These are phyloP conservation scores for Leptobrachium leishanense DNA, from an alignment of 2,113 vertebrate species.

Conservation along the genomic window DNA sequence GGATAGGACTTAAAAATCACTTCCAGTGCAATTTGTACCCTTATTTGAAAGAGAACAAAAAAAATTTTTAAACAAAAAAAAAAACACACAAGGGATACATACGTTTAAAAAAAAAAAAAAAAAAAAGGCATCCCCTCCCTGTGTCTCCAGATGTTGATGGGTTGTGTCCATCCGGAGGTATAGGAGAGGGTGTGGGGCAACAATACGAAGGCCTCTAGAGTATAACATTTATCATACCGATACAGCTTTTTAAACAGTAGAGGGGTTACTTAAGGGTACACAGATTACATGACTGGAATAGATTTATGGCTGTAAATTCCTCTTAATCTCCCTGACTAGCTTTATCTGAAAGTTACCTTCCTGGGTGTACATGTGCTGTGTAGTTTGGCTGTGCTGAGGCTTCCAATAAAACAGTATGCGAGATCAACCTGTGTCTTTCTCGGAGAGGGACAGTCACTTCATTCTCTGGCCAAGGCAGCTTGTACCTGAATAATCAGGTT, in stretches of 20 bases:
- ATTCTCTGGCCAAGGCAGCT: neutral
- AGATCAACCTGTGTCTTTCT: neutral
- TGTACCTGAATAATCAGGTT: constrained; percentile 43
- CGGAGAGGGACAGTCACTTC: neutral
- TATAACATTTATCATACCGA: neutral
- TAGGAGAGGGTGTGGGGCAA: too few species aligned
- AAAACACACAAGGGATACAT: too few species aligned
- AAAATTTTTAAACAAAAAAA: too few species aligned
- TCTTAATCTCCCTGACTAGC: constrained; percentile 9
- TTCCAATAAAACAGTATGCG: constrained; percentile 11
- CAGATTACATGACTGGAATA: neutral
- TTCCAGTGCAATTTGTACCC: too few species aligned
- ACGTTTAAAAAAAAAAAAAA: too few species aligned
- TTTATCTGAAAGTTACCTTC: constrained; percentile 19
- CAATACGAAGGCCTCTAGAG: too few species aligned
- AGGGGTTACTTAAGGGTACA: constrained; percentile 3
- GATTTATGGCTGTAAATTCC: constrained; percentile 17
- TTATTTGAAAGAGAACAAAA: too few species aligned
- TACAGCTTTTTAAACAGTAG: neutral
- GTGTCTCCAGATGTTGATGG: too few species aligned
- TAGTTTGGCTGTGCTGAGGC: neutral
- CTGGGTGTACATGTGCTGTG: neutral
- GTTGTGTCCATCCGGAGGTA: too few species aligned
- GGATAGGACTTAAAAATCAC: too few species aligned
- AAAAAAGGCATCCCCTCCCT: too few species aligned